Evolutionary conservation across 2,888 invertebrate species (phyloP), one percentile per base, ranked within the genome.

Genomic region (Calliscelio sp.): DNA sequence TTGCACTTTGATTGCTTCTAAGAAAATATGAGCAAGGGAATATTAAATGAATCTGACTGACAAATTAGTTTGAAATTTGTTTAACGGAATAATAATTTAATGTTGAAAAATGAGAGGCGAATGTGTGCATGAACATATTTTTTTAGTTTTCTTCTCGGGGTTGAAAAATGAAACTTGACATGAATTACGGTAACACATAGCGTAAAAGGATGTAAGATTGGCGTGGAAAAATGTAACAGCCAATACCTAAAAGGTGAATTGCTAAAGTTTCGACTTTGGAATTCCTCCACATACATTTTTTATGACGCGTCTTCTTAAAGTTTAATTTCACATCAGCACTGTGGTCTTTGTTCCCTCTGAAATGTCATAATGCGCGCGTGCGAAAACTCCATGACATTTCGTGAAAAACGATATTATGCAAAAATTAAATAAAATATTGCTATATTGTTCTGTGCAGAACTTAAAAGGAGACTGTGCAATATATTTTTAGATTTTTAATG

Each of bases 371-470:
- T 11, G 28, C 57, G 51, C 22, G 61, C 53, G 70, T 53, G 25
- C n/a, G n/a, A n/a, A 61, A 53, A 51, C 59, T 18, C 32, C 24
- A 44, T 53, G 68, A 70, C 61, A 70, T 78, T 78, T 38, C 38
- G 53, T 24, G 63, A 63, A 71, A 79, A 79, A 79, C 63, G 20
- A 61, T 70, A 51, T 66, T 66, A 59, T 32, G 44, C 70, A 63
- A 79, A 79, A 59, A 71, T 68, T 46, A 55, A 55, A 28, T 79
- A 63, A 71, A 79, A 55, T 68, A 68, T 79, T 55, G 46, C 63
- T 32, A 77, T n/a, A 70, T 79, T 79, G 79, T 79, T 79, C 41
- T 38, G 55, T 16, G 59, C n/a, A n/a, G 1, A 32, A 57, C 68
- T 78, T 61, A 49, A 53, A 61, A 70, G n/a, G 55, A 57, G 49